Base-by-base conservation (phyloP, 2,113 vertebrate genomes). In the Perognathus longimembris region DNA sequence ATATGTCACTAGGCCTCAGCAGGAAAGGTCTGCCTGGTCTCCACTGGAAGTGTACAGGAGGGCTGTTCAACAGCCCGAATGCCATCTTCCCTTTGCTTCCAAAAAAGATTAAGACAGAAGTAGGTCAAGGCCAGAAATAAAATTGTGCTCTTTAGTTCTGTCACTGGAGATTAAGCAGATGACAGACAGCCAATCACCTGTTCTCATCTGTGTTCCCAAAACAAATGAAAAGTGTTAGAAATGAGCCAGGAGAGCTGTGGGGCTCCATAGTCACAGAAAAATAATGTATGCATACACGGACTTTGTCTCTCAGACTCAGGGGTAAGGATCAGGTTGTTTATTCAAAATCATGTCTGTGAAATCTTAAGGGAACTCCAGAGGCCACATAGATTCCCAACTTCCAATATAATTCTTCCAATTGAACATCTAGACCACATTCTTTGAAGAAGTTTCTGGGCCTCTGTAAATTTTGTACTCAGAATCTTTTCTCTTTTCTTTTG, bases 41-140 rank as follows among this genome's bases (percentile, higher is more conserved):
- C 66, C 79, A 40, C 83, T 59, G 32, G 76, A 20, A 69, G 54
- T 87, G 70, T 36, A 24, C 66, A 85, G 78, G 81, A 82, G 73
- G 89, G 96, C 83, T 90, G 74, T 76, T 95, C 71, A 69, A 78
- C 0, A 78, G 90, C 40, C 32, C 2, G 7, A 38, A 17, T 90
- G 79, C 80, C 71, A 76, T 93, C 92, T 77, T 90, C 71, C 78
- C 83, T 74, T 67, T 83, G 73, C 92, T 90, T 95, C 79, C 69
- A 80, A 80, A 89, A 88, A 83, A 84, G 85, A 95, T 83, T 78
- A 79, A 95, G 85, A 64, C 66, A 89, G 38, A 94, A 96, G 59
- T 69, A 77, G 92, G 66, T 77, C 34, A 70, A 54, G 57, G 83
- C 80, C 79, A 84, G 92, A 93, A 96, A 96, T 93, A 79, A 94